Evolutionary conservation across 2,113 vertebrate genomes (phyloP).

Genomic region (Willisornis vidua): DNA sequence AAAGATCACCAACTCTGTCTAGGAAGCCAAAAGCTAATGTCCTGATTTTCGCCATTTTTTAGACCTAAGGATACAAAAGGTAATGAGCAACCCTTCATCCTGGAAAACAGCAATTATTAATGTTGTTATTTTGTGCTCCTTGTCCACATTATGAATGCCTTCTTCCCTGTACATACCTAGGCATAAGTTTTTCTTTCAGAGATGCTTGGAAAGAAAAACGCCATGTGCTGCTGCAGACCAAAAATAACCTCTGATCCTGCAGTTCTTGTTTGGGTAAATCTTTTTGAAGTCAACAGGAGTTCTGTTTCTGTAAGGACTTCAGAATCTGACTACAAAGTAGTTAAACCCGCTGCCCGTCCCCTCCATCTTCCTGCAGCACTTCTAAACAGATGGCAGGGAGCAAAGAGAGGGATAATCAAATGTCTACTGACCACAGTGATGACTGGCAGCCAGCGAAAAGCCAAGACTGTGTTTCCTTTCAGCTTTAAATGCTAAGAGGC

Average conservation of each 20-base stretch:
- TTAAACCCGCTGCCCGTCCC: not conserved
- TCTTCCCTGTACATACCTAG: not conserved
- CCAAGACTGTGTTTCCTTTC: not conserved
- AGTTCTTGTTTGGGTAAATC: not conserved
- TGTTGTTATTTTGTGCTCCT: not conserved
- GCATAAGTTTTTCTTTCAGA: not conserved
- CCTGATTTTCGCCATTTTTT: not conserved
- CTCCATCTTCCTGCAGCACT: not conserved
- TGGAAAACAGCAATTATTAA: not conserved
- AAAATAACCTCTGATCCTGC: not conserved
- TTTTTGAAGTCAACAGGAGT: conserved; percentile 15
- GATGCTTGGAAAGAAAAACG: not conserved
- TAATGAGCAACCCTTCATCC: not conserved
- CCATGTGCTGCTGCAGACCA: not conserved
- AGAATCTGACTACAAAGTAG: not conserved
- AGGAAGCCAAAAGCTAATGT: not conserved
- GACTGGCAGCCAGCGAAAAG: not conserved
- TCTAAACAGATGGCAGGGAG: not conserved
- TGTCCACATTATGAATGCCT: not conserved
- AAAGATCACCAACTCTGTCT: not conserved
- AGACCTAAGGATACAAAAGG: not conserved
- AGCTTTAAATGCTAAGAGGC: not conserved
- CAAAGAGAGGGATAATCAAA: not conserved
- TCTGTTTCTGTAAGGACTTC: not conserved
- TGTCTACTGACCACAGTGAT: not conserved